Conservation (phyloP, 2,113 vertebrate species). For the Cyrtonyx montezumae region DNA sequence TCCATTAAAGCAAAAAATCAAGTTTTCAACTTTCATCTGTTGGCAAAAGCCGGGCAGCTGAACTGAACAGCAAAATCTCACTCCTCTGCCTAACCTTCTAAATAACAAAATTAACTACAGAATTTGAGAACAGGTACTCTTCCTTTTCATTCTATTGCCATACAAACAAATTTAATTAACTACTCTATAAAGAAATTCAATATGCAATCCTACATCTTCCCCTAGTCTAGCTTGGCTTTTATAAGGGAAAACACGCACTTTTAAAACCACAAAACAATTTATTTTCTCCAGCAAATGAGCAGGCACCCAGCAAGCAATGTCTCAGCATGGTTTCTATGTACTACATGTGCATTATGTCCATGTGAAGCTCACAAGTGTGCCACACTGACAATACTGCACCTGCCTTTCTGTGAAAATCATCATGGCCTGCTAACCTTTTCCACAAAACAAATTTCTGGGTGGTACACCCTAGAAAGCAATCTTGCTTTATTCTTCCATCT, state of each 20-base stretch:
- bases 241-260: not conserved
- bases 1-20: not conserved
- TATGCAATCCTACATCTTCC: not conserved
- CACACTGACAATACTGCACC: conserved; percentile 71
- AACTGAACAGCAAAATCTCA: not conserved
- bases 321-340: conserved; percentile 70
- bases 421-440: conserved; percentile 41
- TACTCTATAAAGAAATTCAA: not conserved
- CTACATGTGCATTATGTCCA: conserved; percentile 63
- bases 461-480: conserved; percentile 63
- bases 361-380: conserved; percentile 78
- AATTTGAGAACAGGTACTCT: not conserved
- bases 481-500: conserved; percentile 68
- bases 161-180: not conserved
- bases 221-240: not conserved
- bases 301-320: conserved; percentile 38
- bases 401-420: conserved; percentile 71
- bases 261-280: conserved; percentile 15
- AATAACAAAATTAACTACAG: not conserved
- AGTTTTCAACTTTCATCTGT: not conserved
- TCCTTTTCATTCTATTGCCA: not conserved
- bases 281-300: conserved; percentile 49
- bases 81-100: not conserved
- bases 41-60: not conserved
- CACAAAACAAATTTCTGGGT: conserved; percentile 70